Base-by-base conservation (phyloP, 2,888 invertebrate species). In the Podotricha telesiphe region DNA sequence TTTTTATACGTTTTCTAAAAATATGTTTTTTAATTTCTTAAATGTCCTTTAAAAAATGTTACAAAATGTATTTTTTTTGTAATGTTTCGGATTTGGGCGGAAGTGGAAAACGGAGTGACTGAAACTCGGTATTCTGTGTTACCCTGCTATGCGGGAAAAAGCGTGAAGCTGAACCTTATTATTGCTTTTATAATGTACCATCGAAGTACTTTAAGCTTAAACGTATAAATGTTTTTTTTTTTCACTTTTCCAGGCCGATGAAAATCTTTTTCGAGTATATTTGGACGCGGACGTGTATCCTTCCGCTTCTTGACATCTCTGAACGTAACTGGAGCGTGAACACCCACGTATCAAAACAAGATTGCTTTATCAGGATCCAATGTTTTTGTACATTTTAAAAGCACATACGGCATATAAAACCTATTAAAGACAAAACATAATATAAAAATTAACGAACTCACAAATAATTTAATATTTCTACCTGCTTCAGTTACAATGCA, bases 281-380 rank as follows among this genome's bases (percentile, higher is more conserved):
- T 19, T 62, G 48, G 48, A 48, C 62, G 17, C 48, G 28, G 34
- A 37, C 34, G 42, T 58, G 7, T 58, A 62, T 62, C 48, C 34
- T 62, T 62, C 62, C 62, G 62, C 34, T 48, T 48, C 48, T 34
- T 19, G 62, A 48, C 48, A 37, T 34, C 48, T 62, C 62, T 34
- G 19, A 66, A 40, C 17, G 28, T 59, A 59, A 66, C 59, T 67
- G 51, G 70, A 70, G 67, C 70, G 53, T 65, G 64, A 67, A 70
- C 15, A 58, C 59, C 56, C 59, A 55, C 64, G 51, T 50, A 59
- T 63, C 40, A 63, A 67, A 67, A 56, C 20, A 45, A 63, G 50
- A 58, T 59, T 67, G 64, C 59, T 45, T 65, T 45, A 47, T 51
- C 42, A 61, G 63, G 20, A 58, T 51, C 53, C 53, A 48, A 42